Evolutionary conservation across 2,113 vertebrate genomes (phyloP).

Genomic region (Cygnus atratus): DNA sequence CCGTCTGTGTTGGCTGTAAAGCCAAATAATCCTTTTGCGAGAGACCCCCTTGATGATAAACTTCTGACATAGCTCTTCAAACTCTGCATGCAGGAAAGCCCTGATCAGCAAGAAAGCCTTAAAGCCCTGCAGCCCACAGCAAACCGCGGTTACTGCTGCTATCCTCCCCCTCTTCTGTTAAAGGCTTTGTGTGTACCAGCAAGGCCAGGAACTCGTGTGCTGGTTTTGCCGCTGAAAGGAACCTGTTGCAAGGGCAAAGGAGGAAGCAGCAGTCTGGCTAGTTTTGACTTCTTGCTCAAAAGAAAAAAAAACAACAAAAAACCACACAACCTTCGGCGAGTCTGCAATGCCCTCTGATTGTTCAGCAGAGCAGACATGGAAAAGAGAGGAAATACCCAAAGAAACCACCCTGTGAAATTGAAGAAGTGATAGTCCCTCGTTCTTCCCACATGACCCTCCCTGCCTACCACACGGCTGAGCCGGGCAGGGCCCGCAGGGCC

Average conservation of each 20-base stretch:
- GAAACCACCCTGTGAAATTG: background rate
- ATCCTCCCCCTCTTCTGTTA: background rate
- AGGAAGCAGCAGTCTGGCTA: constrained; percentile 3
- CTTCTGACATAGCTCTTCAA: background rate
- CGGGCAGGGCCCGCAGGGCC: background rate
- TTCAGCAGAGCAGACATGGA: background rate
- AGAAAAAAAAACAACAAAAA: background rate
- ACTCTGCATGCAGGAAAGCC: background rate
- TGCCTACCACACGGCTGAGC: background rate
- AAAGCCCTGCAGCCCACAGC: background rate
- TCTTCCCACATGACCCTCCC: background rate
- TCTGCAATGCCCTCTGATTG: background rate
- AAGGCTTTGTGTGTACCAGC: background rate
- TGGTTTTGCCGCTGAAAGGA: constrained; percentile 12
- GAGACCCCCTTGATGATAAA: background rate
- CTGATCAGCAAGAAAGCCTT: background rate
- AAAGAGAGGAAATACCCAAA: background rate
- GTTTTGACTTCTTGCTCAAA: background rate
- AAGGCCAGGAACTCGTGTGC: background rate
- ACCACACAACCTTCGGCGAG: background rate
- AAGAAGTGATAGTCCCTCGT: background rate
- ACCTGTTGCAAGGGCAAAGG: background rate
- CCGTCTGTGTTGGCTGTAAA: background rate
- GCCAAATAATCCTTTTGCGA: background rate
- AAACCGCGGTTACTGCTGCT: background rate